Percentiles rank a stretch among this genome's conserved stretches.
phyloP scores from a whole-genome alignment of 2,113 vertebrate genomes.

The Eidolon helvum region DNA sequence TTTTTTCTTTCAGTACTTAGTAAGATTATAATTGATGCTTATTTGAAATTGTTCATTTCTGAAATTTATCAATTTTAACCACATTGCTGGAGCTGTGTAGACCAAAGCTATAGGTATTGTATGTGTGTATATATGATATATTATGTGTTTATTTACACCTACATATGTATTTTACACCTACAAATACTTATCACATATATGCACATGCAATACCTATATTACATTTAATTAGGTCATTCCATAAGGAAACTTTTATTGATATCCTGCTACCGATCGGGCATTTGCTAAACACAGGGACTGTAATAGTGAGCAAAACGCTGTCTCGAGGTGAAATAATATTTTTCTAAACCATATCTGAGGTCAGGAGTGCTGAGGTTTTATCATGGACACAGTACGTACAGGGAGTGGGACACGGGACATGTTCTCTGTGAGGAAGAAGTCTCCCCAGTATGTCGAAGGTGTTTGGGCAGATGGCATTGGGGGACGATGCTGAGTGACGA shows the following conservation, averaged over 20 bases:
- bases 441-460: accelerated
- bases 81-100: neutral
- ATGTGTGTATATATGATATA: neutral
- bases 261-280: neutral
- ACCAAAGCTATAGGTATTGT: neutral
- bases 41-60: neutral
- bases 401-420: accelerated
- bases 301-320: neutral
- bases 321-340: neutral
- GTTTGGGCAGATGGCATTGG: accelerated
- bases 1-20: neutral
- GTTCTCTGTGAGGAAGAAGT: neutral
- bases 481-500: accelerated
- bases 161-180: no score
- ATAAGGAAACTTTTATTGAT: neutral
- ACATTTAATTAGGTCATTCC: neutral
- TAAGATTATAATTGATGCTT: neutral
- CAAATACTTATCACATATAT: no score
- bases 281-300: neutral
- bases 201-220: neutral
- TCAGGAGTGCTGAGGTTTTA: neutral
- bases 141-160: no score
- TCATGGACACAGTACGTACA: neutral
- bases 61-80: neutral
- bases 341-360: neutral